These are phyloP conservation scores for Bugulina stolonifera DNA, from an alignment of 2,888 invertebrate genomes.

Conservation along the genomic window DNA sequence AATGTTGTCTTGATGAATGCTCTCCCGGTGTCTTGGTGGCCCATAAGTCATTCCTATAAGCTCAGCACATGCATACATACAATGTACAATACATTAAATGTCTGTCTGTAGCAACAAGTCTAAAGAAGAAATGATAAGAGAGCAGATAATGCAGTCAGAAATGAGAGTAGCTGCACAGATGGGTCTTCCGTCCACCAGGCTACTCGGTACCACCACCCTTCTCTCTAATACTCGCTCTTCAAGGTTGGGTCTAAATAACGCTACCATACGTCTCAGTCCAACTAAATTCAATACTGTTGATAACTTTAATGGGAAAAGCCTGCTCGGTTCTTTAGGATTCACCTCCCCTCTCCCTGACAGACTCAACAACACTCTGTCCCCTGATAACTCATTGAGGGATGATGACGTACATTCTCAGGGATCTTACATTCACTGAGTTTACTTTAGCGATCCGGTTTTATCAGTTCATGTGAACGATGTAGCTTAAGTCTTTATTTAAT, in stretches of 20 bases:
- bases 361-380: constrained; percentile 10
- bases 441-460: too few relatives aligned
- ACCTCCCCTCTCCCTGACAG: background rate
- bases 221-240: background rate
- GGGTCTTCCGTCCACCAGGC: background rate
- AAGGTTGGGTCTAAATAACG: background rate
- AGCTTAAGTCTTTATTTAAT: too few relatives aligned
- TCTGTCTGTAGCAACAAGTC: background rate
- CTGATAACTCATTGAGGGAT: constrained; percentile 15
- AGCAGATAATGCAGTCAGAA: constrained; percentile 21
- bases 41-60: too few relatives aligned
- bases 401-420: background rate
- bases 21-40: too few relatives aligned
- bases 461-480: too few relatives aligned
- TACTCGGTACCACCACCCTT: constrained; percentile 4
- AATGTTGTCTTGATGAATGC: too few relatives aligned
- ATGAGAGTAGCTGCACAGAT: constrained; percentile 21
- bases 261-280: background rate
- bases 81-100: too few relatives aligned
- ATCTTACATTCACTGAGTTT: too few relatives aligned
- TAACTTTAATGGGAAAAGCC: background rate
- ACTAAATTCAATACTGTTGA: background rate
- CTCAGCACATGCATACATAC: too few relatives aligned
- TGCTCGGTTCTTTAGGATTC: constrained; percentile 5
- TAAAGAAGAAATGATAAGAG: constrained; percentile 16